These are phyloP conservation scores for Cephus spinipes DNA, from an alignment of 2,888 invertebrate species.

Conservation along the genomic window DNA sequence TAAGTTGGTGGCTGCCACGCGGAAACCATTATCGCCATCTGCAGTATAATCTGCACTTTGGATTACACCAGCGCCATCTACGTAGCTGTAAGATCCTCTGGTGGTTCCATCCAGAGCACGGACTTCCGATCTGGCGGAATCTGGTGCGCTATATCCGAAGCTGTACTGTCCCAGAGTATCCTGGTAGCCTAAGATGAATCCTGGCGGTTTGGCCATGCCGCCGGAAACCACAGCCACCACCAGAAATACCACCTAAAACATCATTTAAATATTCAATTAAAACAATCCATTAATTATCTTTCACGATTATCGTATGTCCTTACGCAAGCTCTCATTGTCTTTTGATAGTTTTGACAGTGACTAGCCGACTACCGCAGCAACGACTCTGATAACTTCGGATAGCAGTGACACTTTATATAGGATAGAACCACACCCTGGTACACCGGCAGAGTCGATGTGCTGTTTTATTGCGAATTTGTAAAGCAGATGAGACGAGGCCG, in stretches of 20 bases:
- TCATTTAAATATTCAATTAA: background rate
- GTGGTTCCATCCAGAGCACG: conserved; percentile 63
- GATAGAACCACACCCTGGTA: conserved; percentile 40
- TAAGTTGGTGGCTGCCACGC: conserved; percentile 66
- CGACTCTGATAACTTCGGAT: conserved; percentile 16
- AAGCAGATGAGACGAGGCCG: conserved; percentile 23
- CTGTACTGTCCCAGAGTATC: conserved; percentile 66
- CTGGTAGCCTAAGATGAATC: conserved; percentile 53
- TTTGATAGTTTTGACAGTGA: conserved; percentile 6
- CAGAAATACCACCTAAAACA: conserved; percentile 32
- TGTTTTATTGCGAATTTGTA: conserved; percentile 23
- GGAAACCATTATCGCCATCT: conserved; percentile 66
- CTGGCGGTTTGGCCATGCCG: conserved; percentile 31
- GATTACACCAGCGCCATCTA: conserved; percentile 64
- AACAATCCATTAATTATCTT: background rate
- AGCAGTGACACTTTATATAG: conserved; percentile 43
- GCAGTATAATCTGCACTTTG: conserved; percentile 66
- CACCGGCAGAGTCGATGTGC: conserved; percentile 18
- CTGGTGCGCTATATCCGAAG: conserved; percentile 63
- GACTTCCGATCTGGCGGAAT: conserved; percentile 60
- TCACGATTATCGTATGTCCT: background rate
- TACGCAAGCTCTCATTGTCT: conserved; percentile 41
- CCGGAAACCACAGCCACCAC: conserved; percentile 32
- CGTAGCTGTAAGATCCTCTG: conserved; percentile 66
- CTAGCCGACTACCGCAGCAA: background rate